phyloP scores from a whole-genome alignment of 2,888 invertebrate genomes.

The Dolichomitus sp. region DNA sequence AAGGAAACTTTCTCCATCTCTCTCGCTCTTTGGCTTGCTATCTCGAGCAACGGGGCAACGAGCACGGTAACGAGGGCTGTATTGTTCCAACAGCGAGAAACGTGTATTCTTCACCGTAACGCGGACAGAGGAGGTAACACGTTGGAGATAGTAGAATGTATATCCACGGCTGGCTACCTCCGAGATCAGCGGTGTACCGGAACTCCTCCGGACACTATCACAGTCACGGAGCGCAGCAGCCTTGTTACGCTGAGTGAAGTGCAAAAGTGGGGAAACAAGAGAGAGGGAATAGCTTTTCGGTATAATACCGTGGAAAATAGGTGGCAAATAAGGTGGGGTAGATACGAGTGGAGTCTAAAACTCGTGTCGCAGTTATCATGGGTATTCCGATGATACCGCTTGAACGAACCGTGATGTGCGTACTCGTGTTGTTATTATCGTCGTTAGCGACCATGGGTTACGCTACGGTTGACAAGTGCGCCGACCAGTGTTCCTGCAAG shows the following conservation, averaged over 20 bases:
- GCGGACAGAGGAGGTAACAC: constrained; percentile 9
- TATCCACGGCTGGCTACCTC: constrained; percentile 58
- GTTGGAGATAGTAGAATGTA: constrained; percentile 41
- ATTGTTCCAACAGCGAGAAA: constrained; percentile 57
- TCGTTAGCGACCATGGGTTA: constrained; percentile 70
- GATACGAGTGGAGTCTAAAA: constrained; percentile 3
- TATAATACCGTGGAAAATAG: constrained; percentile 7
- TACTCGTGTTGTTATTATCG: constrained; percentile 61
- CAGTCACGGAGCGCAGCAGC: constrained; percentile 30
- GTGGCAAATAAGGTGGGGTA: constrained; percentile 4
- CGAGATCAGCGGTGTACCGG: constrained; percentile 62
- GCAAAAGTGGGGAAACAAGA: constrained; percentile 15
- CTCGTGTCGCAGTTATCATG: constrained; percentile 49
- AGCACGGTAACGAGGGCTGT: constrained; percentile 33
- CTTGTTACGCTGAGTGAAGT: constrained; percentile 51
- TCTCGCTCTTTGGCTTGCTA: constrained; percentile 3
- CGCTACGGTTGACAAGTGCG: constrained; percentile 82
- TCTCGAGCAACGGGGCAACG: constrained; percentile 31
- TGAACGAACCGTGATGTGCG: constrained; percentile 63
- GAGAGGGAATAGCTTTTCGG: neutral
- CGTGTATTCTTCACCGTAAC: constrained; percentile 15
- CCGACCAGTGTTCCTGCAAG: constrained; percentile 92
- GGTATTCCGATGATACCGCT: constrained; percentile 55
- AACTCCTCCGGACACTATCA: constrained; percentile 57
- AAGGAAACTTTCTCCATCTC: constrained; percentile 17